Conservation (phyloP, 2,888 invertebrate species). For the Nudaria mundana region DNA sequence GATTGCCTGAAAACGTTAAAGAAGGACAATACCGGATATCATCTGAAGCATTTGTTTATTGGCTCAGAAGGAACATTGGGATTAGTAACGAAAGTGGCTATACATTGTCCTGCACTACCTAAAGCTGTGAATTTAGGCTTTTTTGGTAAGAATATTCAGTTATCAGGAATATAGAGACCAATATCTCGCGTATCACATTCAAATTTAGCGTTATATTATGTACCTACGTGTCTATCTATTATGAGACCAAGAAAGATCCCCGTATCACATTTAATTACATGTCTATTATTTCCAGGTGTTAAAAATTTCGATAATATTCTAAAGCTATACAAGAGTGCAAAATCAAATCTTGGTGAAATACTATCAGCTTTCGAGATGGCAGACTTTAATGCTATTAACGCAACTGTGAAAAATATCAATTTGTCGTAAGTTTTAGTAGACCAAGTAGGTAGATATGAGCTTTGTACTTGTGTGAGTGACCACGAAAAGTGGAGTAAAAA, state of each 20-base stretch:
- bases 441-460: too few species aligned
- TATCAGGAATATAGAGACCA: too few species aligned
- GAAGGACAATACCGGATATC: conserved; percentile 99
- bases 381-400: conserved; percentile 87
- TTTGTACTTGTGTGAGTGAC: too few species aligned
- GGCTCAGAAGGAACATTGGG: conserved; percentile 99
- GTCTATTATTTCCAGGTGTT: conserved; percentile 80
- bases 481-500: too few species aligned
- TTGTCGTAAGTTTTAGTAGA: conserved; percentile 58
- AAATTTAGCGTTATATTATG: too few species aligned
- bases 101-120: conserved; percentile 94
- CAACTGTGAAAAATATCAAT: conserved; percentile 81
- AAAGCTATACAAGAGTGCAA: conserved; percentile 87
- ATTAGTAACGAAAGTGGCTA: conserved; percentile 93
- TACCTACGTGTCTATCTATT: too few species aligned
- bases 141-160: conserved; percentile 89
- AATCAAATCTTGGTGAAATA: conserved; percentile 90
- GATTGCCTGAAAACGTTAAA: conserved; percentile 92
- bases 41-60: conserved; percentile 97
- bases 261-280: too few species aligned
- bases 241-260: too few species aligned
- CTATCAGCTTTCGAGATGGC: conserved; percentile 98
- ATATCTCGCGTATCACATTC: too few species aligned
- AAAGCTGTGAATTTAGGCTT: conserved; percentile 92
- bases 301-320: conserved; percentile 89